Evolutionary conservation across 2,113 vertebrate genomes (phyloP).

Genomic region (Dermatemys mawii): DNA sequence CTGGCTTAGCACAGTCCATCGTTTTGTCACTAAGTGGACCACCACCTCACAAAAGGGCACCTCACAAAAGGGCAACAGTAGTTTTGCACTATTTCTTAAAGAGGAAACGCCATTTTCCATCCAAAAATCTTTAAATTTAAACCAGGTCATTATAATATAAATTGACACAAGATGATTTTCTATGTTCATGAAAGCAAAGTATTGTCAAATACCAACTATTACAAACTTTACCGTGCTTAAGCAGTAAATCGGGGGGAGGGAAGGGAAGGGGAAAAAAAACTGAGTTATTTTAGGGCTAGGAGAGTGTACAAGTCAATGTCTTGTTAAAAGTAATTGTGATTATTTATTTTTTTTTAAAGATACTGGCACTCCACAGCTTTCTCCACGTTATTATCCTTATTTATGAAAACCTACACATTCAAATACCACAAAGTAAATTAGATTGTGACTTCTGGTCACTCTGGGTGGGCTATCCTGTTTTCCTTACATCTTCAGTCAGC

Average conservation of each 20-base stretch:
- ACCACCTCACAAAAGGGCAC: background rate
- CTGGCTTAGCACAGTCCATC: background rate
- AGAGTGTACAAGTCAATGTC: background rate
- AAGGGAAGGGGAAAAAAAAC: background rate
- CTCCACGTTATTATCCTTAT: background rate
- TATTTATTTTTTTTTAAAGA: background rate
- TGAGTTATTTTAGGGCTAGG: background rate
- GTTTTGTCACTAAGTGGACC: too few species aligned
- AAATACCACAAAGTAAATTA: background rate
- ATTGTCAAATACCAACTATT: background rate
- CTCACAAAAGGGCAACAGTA: background rate
- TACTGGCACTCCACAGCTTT: background rate
- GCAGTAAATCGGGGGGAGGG: background rate
- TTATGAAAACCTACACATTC: background rate
- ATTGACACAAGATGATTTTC: background rate
- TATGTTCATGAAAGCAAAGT: background rate
- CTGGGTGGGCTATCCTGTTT: background rate
- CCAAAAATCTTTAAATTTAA: background rate
- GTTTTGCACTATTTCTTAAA: background rate
- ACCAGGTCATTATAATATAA: background rate
- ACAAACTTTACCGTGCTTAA: background rate
- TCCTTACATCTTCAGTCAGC: background rate
- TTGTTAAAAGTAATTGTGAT: background rate
- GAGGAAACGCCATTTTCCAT: fast-evolving
- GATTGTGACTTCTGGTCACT: background rate